Conservation (phyloP, 2,797 vertebrate species). For the Hyperoplus immaculatus region DNA sequence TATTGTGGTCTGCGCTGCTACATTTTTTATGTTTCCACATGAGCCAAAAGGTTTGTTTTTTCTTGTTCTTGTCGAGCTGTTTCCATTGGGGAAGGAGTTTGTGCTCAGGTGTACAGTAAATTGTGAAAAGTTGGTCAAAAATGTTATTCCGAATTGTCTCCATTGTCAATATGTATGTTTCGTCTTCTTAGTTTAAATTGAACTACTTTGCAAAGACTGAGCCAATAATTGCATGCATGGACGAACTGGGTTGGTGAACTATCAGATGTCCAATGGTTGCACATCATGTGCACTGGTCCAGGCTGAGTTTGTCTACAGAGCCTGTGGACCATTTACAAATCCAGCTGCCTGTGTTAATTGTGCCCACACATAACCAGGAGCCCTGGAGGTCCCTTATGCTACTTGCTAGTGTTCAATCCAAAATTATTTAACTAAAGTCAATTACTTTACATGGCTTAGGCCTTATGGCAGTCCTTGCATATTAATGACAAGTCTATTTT, state of each 20-base stretch:
- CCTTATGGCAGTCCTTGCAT: not conserved
- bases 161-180: not conserved
- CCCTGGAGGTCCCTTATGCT: not conserved
- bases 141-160: not conserved
- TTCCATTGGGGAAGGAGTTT: not conserved
- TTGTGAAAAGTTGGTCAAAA: too few relatives aligned
- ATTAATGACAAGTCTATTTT: slow-evolving; percentile 13
- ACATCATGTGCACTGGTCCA: not conserved
- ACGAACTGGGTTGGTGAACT: not conserved
- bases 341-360: slow-evolving; percentile 20
- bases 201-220: not conserved
- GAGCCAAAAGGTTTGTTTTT: too few relatives aligned
- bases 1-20: too few relatives aligned
- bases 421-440: slow-evolving; percentile 19
- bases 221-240: not conserved
- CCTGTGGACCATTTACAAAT: slow-evolving; percentile 25
- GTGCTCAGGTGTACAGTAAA: too few relatives aligned
- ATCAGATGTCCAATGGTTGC: slow-evolving; percentile 15
- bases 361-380: slow-evolving; percentile 7
- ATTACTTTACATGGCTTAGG: slow-evolving; percentile 18
- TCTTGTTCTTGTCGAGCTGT: not conserved
- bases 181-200: not conserved
- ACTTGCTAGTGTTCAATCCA: slow-evolving; percentile 12
- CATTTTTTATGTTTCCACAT: too few relatives aligned
- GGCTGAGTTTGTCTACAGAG: not conserved